Conservation (phyloP, 2,888 invertebrate genomes). For the Orchesella flavescens region DNA sequence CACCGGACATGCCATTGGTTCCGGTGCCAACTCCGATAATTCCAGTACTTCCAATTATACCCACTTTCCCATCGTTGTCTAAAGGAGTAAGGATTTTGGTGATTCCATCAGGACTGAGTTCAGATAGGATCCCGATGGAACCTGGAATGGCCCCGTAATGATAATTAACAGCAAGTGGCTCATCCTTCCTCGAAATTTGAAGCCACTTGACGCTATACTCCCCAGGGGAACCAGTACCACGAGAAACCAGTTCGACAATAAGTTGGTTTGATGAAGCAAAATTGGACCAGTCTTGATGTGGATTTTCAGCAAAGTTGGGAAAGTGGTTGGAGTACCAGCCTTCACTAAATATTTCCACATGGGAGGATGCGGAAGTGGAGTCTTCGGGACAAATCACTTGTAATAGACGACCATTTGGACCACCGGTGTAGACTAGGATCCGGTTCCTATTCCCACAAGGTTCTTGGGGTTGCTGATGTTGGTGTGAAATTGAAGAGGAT, state of each 20-base stretch:
- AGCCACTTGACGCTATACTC: slow-evolving; percentile 64
- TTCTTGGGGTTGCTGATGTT: slow-evolving; percentile 37
- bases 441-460: slow-evolving; percentile 60
- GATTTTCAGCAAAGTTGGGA: slow-evolving; percentile 67
- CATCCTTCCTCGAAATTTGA: slow-evolving; percentile 65
- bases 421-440: slow-evolving; percentile 66
- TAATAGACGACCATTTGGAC: slow-evolving; percentile 62
- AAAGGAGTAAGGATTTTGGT: slow-evolving; percentile 51
- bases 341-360: slow-evolving; percentile 65
- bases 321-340: slow-evolving; percentile 64
- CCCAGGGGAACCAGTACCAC: slow-evolving; percentile 58
- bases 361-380: slow-evolving; percentile 56
- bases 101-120: slow-evolving; percentile 52
- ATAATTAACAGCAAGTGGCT: slow-evolving; percentile 61
- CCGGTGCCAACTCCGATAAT: background rate
- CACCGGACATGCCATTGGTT: slow-evolving; percentile 31
- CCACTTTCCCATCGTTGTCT: slow-evolving; percentile 14
- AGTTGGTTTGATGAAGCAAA: slow-evolving; percentile 65
- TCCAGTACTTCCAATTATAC: slow-evolving; percentile 8
- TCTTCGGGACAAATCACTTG: slow-evolving; percentile 69
- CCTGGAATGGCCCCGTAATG: slow-evolving; percentile 53
- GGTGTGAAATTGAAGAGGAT: slow-evolving; percentile 3
- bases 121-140: slow-evolving; percentile 50
- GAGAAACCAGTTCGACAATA: slow-evolving; percentile 65
- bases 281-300: slow-evolving; percentile 61